Evolutionary conservation across 2,797 vertebrate genomes (phyloP).

Genomic region (Fistularia commersonii): DNA sequence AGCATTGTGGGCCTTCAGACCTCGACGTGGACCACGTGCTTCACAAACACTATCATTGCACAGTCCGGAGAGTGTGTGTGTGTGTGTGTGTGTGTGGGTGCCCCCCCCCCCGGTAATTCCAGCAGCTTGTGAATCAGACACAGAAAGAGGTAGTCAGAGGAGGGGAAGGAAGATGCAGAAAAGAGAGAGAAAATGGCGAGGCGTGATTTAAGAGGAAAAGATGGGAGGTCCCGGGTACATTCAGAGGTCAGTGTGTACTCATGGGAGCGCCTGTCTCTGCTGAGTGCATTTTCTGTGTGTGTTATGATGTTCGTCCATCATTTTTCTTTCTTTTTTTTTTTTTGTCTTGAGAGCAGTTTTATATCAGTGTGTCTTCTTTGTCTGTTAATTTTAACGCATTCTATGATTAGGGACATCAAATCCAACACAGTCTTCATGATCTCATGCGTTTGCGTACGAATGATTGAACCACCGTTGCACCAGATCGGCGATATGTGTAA

Average conservation of each 20-base stretch:
- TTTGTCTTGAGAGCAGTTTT: conserved; percentile 10
- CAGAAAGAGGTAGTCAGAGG: conserved; percentile 39
- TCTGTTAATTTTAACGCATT: conserved; percentile 20
- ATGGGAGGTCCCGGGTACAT: conserved; percentile 58
- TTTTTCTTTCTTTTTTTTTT: no score
- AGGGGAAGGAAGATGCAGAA: conserved; percentile 5
- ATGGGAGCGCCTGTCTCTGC: conserved; percentile 42
- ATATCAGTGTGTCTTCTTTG: conserved; percentile 6
- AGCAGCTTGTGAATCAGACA: conserved; percentile 8
- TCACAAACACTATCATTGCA: conserved; percentile 13
- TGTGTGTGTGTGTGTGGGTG: background rate
- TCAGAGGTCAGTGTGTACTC: conserved; percentile 61
- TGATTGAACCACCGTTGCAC: conserved; percentile 42
- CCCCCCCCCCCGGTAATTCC: no score
- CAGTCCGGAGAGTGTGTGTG: background rate
- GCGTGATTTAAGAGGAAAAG: conserved; percentile 53
- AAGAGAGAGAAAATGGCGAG: conserved; percentile 33
- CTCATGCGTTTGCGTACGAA: conserved; percentile 11
- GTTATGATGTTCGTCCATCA: conserved; percentile 17
- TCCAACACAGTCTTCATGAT: no score
- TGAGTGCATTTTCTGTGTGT: conserved; percentile 31
- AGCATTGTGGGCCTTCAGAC: conserved; percentile 41
- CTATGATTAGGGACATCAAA: no score
- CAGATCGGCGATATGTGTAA: no score
- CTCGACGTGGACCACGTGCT: conserved; percentile 46